Evolutionary conservation across 1,140 invertebrate species (phyloP), one percentile per base, ranked within the genome.

Genomic region (Listronotus bonariensis): DNA sequence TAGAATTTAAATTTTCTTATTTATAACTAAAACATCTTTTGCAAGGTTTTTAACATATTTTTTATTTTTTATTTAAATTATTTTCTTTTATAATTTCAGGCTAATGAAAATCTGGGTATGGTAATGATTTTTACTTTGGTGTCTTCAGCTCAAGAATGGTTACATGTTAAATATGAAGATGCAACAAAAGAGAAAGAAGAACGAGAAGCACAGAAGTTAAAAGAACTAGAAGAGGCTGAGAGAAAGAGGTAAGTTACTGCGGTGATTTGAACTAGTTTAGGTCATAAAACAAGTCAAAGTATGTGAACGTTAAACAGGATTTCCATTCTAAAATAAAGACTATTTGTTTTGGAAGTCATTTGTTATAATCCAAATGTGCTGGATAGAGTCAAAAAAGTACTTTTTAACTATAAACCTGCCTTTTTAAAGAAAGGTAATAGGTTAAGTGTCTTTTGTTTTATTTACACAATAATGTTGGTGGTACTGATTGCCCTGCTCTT

Each of bases 81-180:
- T 11, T n/a, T 6, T 36, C 32, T 1, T n/a, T 11, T 26, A 17
- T 56, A 12, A 55, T 14, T 62, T 63, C 43, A 62, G 65, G 40
- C 70, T 12, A 26, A 69, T 55, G 92, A 96, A 76, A 97, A 96
- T 82, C 73, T 97, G 62, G 96, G 96, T 3, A 98, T 95, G 89
- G 95, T 95, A 11, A 97, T 98, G 95, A 87, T 98, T 26, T 99
- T 98, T 78, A 97, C 95, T 20, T 79, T 99, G 72, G 95, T 98
- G 3, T 96, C 94, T 45, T 86, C 89, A 52, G 89, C 93, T 6
- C 91, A 95, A 80, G 96, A 99, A 80, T 95, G 93, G 92, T 80
- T 96, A 0, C 93, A 94, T 80, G 84, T 86, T 18, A 87, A 89
- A 68, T 92, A 88, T 85, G 95, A 97, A 78, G 84, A 85, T 46